Base-by-base conservation (phyloP, 2,888 invertebrate genomes). In the Trichopria drosophilae region DNA sequence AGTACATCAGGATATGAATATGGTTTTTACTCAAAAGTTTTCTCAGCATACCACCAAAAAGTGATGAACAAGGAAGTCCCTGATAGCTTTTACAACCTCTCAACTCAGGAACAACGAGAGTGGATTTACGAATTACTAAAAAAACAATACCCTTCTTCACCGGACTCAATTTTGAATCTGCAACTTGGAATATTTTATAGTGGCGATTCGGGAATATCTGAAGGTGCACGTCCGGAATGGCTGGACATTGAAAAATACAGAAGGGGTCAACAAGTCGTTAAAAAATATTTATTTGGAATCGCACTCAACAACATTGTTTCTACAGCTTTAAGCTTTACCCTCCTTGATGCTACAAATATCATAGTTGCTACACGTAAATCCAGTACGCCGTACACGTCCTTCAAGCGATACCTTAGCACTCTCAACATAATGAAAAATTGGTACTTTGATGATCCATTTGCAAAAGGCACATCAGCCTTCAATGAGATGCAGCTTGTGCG, bases 371-470 rank as follows among this genome's bases (percentile, higher is more conserved):
- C 80, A 1, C 68, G 69, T 1, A 73, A 76, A 32, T 79, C 81
- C 1, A 70, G 76, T 44, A 78, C 77, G 2, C 76, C 79, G 2
- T 66, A 62, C 35, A 74, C 75, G 16, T 72, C 79, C 3, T 75
- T 78, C 45, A 63, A 55, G 59, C 65, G 68, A 15, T 82, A 82
- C 58, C 46, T 80, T 7, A 68, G 74, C 7, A 81, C 82, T 1
- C 62, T 70, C 1, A 48, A 64, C 0, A 75, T 79, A 45, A 64
- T 81, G 1, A 67, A 71, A n/a, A 69, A 72, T 6, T 82, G 82
- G 82, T 79, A 77, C 59, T 73, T 69, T 26, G 75, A 75, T 4
- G 77, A 81, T 63, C 68, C 79, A 3, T 81, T 77, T 76, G 67
- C 75, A 6, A 59, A 67, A 19, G 69, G 69, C 1, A 76, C 76